These are phyloP conservation scores for Sternarchorhynchus goeldii DNA, from an alignment of 2,797 vertebrate species.

Conservation along the genomic window DNA sequence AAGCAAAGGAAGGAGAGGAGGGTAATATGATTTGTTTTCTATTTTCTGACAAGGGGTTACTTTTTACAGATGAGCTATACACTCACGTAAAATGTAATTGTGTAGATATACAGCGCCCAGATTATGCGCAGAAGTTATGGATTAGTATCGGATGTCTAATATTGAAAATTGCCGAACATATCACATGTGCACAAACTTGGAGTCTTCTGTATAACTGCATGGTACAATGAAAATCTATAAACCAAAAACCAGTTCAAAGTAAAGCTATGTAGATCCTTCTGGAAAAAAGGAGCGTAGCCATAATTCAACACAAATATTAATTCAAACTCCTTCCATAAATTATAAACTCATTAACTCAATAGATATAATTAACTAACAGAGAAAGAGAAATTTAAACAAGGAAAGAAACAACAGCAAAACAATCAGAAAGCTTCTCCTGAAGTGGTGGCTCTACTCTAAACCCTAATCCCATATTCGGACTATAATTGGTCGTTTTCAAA, in stretches of 20 bases:
- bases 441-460: conserved; percentile 50
- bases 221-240: neutral
- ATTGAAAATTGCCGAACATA: too few relatives aligned
- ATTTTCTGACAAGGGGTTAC: too few relatives aligned
- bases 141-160: neutral
- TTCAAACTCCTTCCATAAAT: conserved; percentile 11
- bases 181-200: neutral
- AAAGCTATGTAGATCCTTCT: neutral
- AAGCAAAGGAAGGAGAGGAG: neutral
- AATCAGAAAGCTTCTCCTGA: conserved; percentile 50
- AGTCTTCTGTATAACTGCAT: neutral
- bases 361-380: neutral
- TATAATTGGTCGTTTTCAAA: conserved; percentile 68
- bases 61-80: too few relatives aligned
- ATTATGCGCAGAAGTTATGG: neutral
- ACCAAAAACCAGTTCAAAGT: too few relatives aligned
- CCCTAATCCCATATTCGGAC: conserved; percentile 26
- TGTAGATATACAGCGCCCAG: neutral
- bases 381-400: neutral
- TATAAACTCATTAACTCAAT: neutral
- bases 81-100: too few relatives aligned
- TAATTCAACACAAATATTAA: neutral
- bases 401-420: neutral
- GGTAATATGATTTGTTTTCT: too few relatives aligned
- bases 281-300: neutral